Conservation (phyloP, 2,797 vertebrate species). For the Potorous gilbertii region DNA sequence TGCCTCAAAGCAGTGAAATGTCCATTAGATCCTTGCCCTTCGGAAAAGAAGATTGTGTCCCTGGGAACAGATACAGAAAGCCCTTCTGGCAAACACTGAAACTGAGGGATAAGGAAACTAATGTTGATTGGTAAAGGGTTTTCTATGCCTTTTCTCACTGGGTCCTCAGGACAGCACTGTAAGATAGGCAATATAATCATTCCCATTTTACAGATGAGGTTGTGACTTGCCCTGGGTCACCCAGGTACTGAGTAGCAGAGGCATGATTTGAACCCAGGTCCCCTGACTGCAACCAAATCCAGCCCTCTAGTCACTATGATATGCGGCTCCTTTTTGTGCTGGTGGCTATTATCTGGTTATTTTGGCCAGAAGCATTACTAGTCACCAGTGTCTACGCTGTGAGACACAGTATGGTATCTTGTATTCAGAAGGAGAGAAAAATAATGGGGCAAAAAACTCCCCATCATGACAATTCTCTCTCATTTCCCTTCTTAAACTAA, state of each 20-base stretch:
- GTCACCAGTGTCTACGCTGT: neutral
- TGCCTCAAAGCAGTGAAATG: neutral
- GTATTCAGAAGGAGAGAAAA: neutral
- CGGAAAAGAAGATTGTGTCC: neutral
- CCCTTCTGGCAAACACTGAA: neutral
- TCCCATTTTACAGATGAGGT: neutral
- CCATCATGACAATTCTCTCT: slow-evolving; percentile 12
- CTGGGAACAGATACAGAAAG: neutral
- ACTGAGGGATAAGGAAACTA: neutral
- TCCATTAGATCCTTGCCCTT: neutral
- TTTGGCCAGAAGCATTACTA: neutral
- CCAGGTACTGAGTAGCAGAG: no score
- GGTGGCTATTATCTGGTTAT: neutral
- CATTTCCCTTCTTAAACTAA: slow-evolving; percentile 8
- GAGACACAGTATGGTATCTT: neutral
- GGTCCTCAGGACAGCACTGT: neutral
- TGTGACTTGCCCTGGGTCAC: neutral
- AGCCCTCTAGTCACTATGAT: neutral
- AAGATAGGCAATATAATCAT: neutral
- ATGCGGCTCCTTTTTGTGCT: no score
- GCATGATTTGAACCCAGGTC: neutral
- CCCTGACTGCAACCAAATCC: neutral
- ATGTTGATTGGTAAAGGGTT: no score
- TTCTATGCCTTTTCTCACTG: neutral
- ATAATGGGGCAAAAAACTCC: neutral